Conservation (phyloP, 2,888 invertebrate species). For the Ceraclea dissimilis region DNA sequence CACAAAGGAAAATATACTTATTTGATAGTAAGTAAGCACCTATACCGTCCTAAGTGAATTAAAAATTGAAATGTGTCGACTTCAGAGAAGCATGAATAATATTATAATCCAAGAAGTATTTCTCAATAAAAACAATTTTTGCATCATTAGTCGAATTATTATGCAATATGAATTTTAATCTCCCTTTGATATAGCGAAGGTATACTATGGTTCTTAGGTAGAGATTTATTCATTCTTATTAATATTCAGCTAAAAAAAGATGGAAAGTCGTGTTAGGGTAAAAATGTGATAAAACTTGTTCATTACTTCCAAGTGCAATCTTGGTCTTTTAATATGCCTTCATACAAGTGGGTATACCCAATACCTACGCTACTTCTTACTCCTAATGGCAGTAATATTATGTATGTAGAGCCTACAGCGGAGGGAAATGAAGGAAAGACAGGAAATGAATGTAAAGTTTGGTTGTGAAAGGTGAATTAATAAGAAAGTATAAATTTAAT, state of each 20-base stretch:
- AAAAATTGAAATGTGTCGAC: too few relatives aligned
- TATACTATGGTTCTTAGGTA: background rate
- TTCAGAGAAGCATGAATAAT: too few relatives aligned
- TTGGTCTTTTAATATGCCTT: too few relatives aligned
- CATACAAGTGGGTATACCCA: background rate
- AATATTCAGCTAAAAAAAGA: background rate
- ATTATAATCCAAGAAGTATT: too few relatives aligned
- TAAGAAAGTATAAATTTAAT: too few relatives aligned
- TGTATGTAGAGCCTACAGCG: too few relatives aligned
- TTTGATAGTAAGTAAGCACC: too few relatives aligned
- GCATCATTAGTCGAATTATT: background rate
- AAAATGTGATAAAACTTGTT: background rate
- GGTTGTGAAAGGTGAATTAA: background rate
- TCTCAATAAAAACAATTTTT: too few relatives aligned
- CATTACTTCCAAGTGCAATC: background rate
- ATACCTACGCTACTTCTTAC: background rate
- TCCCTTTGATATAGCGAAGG: background rate
- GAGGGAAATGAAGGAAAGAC: background rate
- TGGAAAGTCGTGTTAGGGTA: background rate
- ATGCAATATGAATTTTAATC: background rate
- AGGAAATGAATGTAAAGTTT: background rate
- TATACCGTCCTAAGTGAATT: too few relatives aligned
- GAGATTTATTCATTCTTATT: background rate
- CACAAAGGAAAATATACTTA: too few relatives aligned
- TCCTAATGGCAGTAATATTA: background rate